Conservation (phyloP, 2,888 invertebrate genomes). For the Dasysyrphus albostriatus region DNA sequence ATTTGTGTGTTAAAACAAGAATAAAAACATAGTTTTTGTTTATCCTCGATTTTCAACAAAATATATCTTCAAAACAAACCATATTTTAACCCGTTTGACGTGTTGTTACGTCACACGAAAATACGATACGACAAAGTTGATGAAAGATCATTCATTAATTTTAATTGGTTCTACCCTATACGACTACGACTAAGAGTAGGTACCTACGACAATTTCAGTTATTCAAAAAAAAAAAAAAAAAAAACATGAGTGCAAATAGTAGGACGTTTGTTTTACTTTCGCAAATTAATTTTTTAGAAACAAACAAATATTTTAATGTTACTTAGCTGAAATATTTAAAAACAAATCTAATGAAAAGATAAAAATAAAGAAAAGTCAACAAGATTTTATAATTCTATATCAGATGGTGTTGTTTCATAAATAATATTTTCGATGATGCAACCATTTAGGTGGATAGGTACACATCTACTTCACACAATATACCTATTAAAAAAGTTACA, state of each 20-base stretch:
- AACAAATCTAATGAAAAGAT: not conserved
- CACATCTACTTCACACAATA: not conserved
- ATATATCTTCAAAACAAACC: slow-evolving; percentile 5
- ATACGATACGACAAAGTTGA: slow-evolving; percentile 16
- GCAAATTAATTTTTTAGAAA: not conserved
- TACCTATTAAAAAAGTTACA: not conserved
- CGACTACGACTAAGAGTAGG: not conserved
- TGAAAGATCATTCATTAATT: slow-evolving; percentile 24
- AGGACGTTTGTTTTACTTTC: not conserved
- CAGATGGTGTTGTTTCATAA: not conserved
- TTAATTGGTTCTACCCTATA: not conserved
- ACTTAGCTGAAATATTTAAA: not conserved
- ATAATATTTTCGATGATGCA: slow-evolving; percentile 53
- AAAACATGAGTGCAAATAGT: not conserved
- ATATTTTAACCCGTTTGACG: not conserved
- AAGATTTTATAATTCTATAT: not conserved
- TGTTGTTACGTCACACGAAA: slow-evolving; percentile 34
- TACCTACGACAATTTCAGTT: not conserved
- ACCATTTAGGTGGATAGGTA: slow-evolving; percentile 36
- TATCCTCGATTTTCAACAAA: not conserved
- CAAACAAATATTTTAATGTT: not conserved
- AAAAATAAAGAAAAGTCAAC: not conserved
- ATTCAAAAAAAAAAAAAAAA: not conserved
- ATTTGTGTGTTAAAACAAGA: not conserved
- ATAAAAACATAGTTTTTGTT: not conserved